These are phyloP conservation scores for Trematomus loennbergii DNA, from an alignment of 2,113 vertebrate species.

Conservation along the genomic window DNA sequence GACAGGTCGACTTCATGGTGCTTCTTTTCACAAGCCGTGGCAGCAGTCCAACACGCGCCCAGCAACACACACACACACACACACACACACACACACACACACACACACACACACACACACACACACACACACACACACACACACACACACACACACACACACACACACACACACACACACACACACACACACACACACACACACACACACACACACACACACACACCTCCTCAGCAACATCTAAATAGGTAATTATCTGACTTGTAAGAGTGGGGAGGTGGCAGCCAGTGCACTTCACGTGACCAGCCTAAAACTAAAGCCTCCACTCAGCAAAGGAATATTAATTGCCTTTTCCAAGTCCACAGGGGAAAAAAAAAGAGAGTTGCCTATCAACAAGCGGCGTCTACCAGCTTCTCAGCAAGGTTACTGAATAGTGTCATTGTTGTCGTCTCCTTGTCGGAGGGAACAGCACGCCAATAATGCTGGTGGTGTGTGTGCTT, in stretches of 20 bases:
- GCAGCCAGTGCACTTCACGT: constrained; percentile 45
- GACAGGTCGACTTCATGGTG: constrained; percentile 75
- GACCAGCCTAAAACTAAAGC: constrained; percentile 73
- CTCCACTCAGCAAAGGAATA: constrained; percentile 66
- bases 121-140: constrained; percentile 13
- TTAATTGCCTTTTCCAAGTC: constrained; percentile 72
- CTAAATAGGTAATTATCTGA: constrained; percentile 79
- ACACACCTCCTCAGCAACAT: constrained; percentile 57
- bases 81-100: constrained; percentile 18
- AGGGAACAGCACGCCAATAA: constrained; percentile 27
- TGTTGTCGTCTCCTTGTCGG: constrained; percentile 48
- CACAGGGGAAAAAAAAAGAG: constrained; percentile 41
- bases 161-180: constrained; percentile 30
- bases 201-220: constrained; percentile 33
- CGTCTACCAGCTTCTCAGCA: constrained; percentile 37
- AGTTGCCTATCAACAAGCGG: constrained; percentile 53
- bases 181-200: constrained; percentile 12
- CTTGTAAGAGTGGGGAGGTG: constrained; percentile 66
- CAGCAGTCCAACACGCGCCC: constrained; percentile 53
- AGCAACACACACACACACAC: constrained; percentile 12
- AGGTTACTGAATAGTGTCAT: constrained; percentile 50
- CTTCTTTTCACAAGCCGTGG: constrained; percentile 70
- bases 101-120: constrained; percentile 23
- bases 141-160: constrained; percentile 18
- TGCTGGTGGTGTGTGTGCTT: constrained; percentile 14